Base-by-base conservation (phyloP, 2,888 invertebrate species). In the Calameuta pallipes region DNA sequence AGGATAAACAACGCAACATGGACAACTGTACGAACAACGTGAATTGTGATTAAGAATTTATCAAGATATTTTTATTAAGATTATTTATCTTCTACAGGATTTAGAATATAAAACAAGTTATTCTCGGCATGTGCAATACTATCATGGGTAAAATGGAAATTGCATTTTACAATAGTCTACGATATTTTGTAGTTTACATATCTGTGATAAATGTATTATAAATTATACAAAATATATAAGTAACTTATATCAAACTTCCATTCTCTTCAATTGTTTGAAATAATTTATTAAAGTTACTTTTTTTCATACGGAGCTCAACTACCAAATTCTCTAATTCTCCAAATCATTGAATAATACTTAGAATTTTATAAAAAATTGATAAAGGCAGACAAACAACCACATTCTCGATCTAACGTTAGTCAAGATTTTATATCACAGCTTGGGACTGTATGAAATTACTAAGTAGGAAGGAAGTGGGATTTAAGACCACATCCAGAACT, bases 121-220 rank as follows among this genome's bases (percentile, higher is more conserved):
- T 77, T 70, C 77, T 80, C 82, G 80, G 81, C 75, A 79, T 78
- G 82, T 82, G 83, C 83, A 84, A 83, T 81, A 68, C 36, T 77
- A 78, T 82, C 77, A 76, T 78, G 77, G 75, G 78, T 34, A 73
- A 77, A 80, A 76, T 75, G 71, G 76, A 80, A 77, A 83, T 85
- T 87, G 88, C 88, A 89, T 91, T 90, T 90, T 89, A 85, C 84
- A 87, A 85, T 87, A 86, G 87, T 83, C 83, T 89, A 88, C 84
- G 85, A 85, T 90, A 89, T 88, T 90, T 90, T 91, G 88, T 91
- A 90, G 90, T 85, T 90, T 90, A 90, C 89, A 87, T 90, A 90
- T 91, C 90, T 91, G 91, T 91, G 91, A 91, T 91, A 91, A 89
- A 86, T 87, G 87, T 90, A 90, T 88, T 89, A 88, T 88, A 88